Base-by-base conservation (phyloP, 2,113 vertebrate species). In the Diglossa brunneiventris region DNA sequence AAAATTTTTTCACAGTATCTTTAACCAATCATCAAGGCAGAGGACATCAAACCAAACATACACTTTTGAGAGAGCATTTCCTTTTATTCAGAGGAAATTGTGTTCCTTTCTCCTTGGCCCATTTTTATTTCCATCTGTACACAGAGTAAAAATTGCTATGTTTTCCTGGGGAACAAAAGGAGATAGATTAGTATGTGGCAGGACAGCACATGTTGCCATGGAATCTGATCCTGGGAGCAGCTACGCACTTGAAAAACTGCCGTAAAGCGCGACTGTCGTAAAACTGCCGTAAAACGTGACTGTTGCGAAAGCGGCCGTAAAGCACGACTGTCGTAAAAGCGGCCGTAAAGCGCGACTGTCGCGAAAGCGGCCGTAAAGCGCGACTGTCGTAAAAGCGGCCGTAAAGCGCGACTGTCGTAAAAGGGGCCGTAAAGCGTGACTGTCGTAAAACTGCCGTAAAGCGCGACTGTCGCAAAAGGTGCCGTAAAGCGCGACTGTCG, bases 131-230 rank as follows among this genome's bases (percentile, higher is more conserved):
- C 31, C 74, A 64, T 41, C 39, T 82, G 37, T 69, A 78, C 39
- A 46, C 16, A 91, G 35, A 52, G 47, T 72, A 61, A 52, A 56
- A 89, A 67, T 26, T 61, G 58, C 19, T 52, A 30, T 75, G 66
- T 49, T 59, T 73, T 87, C 44, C 46, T 69, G 68, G 59, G 76
- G 69, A 81, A 55, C 0, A 9, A 35, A 78, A 80, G 50, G 80
- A 62, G 64, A 75, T 21, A 39, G 53, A 75, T 55, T 39, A 27
- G 22, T 49, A 7, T 30, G 64, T 61, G 63, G 24, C 58, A 58
- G 68, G 63, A 42, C 56, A 84, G 74, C 30, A 76, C n/a, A 78
- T 2, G 6, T 27, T 0, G 0, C 55, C 0, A 1, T 39, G 52
- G 78, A 89, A 76, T 69, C 46, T 56, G 62, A 78, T 78, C 27